Percentiles rank a stretch among this genome's conserved stretches.
Evolutionary conservation across 1,140 invertebrate genomes (phyloP).

Genomic region (Daktulosphaira vitifoliae): DNA sequence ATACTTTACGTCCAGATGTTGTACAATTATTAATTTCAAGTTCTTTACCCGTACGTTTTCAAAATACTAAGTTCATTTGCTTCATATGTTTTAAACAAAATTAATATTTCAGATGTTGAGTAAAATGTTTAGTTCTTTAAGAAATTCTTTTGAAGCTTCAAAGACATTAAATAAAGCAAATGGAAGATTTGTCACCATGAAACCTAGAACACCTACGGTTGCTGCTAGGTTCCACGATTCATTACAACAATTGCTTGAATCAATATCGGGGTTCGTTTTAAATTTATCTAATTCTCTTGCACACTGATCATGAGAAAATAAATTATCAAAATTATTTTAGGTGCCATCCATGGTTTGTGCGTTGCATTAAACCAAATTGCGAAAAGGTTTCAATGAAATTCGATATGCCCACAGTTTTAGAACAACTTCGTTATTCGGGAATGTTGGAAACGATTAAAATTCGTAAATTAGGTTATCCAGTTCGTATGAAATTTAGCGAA

Average conservation of each 20-base stretch:
- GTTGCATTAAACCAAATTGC: constrained; percentile 96
- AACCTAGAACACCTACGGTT: constrained; percentile 88
- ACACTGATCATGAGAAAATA: too few species aligned
- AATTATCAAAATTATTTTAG: constrained; percentile 45
- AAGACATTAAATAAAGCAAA: constrained; percentile 67
- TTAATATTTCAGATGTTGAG: constrained; percentile 55
- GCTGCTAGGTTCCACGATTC: constrained; percentile 90
- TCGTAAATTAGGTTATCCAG: constrained; percentile 88
- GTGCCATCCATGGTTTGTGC: constrained; percentile 92
- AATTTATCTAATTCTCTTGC: too few species aligned
- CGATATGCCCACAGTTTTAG: constrained; percentile 86
- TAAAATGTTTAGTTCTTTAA: constrained; percentile 60
- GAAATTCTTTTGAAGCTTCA: constrained; percentile 59
- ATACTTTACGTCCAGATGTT: constrained; percentile 78
- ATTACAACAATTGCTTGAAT: constrained; percentile 78
- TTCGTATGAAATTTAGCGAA: constrained; percentile 79
- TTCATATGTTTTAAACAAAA: too few species aligned
- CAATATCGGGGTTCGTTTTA: constrained; percentile 73
- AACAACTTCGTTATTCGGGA: constrained; percentile 88
- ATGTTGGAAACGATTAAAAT: constrained; percentile 96
- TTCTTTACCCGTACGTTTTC: constrained; percentile 57
- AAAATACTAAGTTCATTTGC: too few species aligned
- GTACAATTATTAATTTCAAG: constrained; percentile 75
- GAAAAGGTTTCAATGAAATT: constrained; percentile 90
- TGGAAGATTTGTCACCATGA: constrained; percentile 92